Evolutionary conservation across 2,113 vertebrate genomes (phyloP), one percentile per base, ranked within the genome.

Genomic region (Notechis scutatus): DNA sequence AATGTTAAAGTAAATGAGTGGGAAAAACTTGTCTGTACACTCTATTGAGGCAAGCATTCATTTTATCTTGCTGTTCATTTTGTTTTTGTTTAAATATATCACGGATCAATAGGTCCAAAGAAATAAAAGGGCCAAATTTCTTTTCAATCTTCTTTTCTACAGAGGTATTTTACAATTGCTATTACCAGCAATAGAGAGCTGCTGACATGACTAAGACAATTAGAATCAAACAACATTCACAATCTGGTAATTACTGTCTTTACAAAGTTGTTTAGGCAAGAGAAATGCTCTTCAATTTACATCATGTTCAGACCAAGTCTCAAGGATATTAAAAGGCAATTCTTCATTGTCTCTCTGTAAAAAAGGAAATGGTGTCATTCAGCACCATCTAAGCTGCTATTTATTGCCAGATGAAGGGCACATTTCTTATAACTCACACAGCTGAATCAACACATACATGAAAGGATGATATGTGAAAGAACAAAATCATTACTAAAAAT

Each of bases 301-400:
- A 88, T 0, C 88, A 95, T 52, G 89, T 91, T 92, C 93, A 93
- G 90, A 93, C 45, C 61, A 94, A 87, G 91, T 94, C 93, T 96
- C 89, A 96, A 96, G 94, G 95, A 92, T 94, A 95, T 88, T 90
- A 91, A 96, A 96, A 96, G 95, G 94, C 90, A 93, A 81, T 29
- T 93, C 21, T 94, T n/a, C 90, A 94, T 93, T 96, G 93, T 86
- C 90, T 94, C 92, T 92, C 34, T 86, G 89, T 92, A 45, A 90
- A 94, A 96, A 97, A 95, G 88, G 88, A 94, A 96, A 95, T 92
- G 57, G 15, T 93, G 93, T 91, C 94, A 95, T 93, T 96, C 93
- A 92, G 91, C 5, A 39, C 85, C 74, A 93, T 45, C 89, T 87
- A 91, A 94, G 92, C 50, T 92, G 87, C 85, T 91, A 91, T 93